Conservation (phyloP, 2,888 invertebrate species). For the Electrophaes corylata region DNA sequence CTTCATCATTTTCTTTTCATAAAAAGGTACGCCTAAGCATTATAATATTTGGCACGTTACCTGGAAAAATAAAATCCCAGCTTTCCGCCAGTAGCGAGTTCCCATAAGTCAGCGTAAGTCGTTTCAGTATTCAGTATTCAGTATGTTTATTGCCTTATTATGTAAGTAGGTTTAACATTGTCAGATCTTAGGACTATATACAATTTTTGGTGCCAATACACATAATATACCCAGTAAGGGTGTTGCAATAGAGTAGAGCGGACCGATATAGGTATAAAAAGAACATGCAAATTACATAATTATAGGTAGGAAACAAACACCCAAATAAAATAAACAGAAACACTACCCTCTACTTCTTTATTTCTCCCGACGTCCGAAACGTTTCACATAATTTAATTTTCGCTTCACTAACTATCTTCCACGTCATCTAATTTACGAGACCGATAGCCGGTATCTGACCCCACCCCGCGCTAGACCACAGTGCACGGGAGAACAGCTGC, state of each 20-base stretch:
- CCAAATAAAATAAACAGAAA: neutral
- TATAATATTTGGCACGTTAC: neutral
- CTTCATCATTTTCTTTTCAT: no score
- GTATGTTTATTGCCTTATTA: no score
- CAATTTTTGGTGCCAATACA: no score
- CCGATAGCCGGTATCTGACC: constrained; percentile 5
- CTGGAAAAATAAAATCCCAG: neutral
- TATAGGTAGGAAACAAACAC: neutral
- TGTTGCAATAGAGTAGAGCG: no score
- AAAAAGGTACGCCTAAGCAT: no score
- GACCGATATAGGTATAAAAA: no score
- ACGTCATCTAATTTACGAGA: constrained; percentile 36
- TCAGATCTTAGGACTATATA: no score
- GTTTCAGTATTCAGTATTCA: no score
- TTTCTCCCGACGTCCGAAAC: constrained; percentile 8
- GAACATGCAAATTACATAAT: no score
- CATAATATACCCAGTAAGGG: no score
- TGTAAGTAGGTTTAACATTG: no score
- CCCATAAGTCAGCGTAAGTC: neutral
- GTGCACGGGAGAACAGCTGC: neutral
- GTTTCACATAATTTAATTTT: constrained; percentile 31
- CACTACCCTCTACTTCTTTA: neutral
- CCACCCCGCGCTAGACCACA: no score
- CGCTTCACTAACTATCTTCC: constrained; percentile 36
- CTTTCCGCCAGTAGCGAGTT: neutral